Evolutionary conservation across 2,113 vertebrate genomes (phyloP).

Genomic region (Oplegnathus fasciatus): DNA sequence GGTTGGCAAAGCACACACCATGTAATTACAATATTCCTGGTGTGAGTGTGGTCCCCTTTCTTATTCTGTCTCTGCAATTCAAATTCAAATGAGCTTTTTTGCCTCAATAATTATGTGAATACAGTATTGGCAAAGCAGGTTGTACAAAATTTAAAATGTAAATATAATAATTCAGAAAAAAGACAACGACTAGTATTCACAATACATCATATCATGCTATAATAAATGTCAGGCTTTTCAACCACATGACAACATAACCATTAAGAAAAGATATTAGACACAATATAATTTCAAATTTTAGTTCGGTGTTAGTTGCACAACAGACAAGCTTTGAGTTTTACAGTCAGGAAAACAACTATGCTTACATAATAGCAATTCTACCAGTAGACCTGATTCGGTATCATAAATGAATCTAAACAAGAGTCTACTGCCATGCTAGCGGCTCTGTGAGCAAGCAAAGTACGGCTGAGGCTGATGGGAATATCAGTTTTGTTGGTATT

Average conservation of each 20-base stretch:
- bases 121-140: neutral
- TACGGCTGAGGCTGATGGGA: neutral
- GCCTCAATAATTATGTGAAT: conserved; percentile 11
- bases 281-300: neutral
- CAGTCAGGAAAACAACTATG: neutral
- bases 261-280: neutral
- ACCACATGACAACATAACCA: no score
- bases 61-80: conserved; percentile 31
- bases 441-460: neutral
- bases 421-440: neutral
- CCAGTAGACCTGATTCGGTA: neutral
- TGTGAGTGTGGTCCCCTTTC: neutral
- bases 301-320: neutral
- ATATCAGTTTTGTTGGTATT: no score
- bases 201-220: neutral
- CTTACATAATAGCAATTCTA: neutral
- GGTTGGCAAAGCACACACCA: conserved; percentile 29
- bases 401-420: neutral
- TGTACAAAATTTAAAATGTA: neutral
- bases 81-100: conserved; percentile 32
- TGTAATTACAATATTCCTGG: conserved; percentile 51
- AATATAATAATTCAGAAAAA: neutral
- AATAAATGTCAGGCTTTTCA: neutral
- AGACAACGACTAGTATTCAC: neutral
- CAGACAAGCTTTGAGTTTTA: neutral